Percentiles rank a stretch among this genome's conserved stretches.
Evolutionary conservation across 2,888 invertebrate genomes (phyloP).

Genomic region (Pyrochroa serraticornis): DNA sequence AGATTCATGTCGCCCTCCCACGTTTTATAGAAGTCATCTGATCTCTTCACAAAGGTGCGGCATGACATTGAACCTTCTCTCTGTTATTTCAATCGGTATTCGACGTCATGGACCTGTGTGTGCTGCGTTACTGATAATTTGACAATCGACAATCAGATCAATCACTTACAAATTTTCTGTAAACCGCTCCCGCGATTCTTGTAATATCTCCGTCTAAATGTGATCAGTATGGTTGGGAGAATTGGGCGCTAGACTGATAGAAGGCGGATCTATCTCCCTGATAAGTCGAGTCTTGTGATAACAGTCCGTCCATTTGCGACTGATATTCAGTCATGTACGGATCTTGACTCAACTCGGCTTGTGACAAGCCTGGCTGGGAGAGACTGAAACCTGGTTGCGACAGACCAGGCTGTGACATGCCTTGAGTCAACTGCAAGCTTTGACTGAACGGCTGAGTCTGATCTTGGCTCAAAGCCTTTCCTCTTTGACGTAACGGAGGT

Average conservation of each 20-base stretch:
- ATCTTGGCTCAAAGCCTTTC: slow-evolving; percentile 50
- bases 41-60: slow-evolving; percentile 26
- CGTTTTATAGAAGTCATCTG: slow-evolving; percentile 26
- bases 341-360: slow-evolving; percentile 80
- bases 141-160: slow-evolving; percentile 49
- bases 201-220: slow-evolving; percentile 48
- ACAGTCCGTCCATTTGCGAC: slow-evolving; percentile 92
- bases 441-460: slow-evolving; percentile 65
- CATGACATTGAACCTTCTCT: slow-evolving; percentile 30
- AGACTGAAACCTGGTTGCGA: slow-evolving; percentile 71
- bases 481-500: slow-evolving; percentile 32
- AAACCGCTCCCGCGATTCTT: slow-evolving; percentile 55
- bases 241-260: slow-evolving; percentile 68
- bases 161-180: slow-evolving; percentile 53
- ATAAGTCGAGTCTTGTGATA: slow-evolving; percentile 79
- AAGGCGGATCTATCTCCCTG: slow-evolving; percentile 62
- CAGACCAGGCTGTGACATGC: slow-evolving; percentile 74
- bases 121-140: slow-evolving; percentile 50
- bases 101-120: slow-evolving; percentile 45
- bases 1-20: slow-evolving; percentile 26
- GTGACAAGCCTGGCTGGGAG: slow-evolving; percentile 72
- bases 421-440: slow-evolving; percentile 74
- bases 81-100: slow-evolving; percentile 43
- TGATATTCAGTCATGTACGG: slow-evolving; percentile 85
- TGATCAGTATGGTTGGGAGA: slow-evolving; percentile 72